Base-by-base conservation (phyloP, 92 coral and sea anemone genomes). In the Isaurus tuberculatus region DNA sequence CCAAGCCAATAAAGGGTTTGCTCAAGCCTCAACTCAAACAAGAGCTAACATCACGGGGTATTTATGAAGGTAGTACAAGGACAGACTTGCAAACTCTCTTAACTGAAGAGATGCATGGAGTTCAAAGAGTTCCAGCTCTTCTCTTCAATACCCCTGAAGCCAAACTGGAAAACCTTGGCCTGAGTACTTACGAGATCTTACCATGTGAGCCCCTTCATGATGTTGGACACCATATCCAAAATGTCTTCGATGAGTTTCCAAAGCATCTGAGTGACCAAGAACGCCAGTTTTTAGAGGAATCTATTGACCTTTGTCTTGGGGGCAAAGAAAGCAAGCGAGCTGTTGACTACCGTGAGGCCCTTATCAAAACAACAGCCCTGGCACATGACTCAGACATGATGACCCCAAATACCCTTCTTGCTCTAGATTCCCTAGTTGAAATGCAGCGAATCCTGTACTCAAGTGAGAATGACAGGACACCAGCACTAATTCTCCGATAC, bases 311-410 rank as follows among this genome's bases (percentile, higher is more conserved):
- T 8, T 64, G 81, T 33, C 79, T 84, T 9, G 84, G 55, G 31
- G 63, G 83, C 19, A 88, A 88, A 84, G 88, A 88, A 33, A 88
- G 91, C 64, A 83, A 83, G 85, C 79, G 88, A 66, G 60, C 79
- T 40, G 42, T 84, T 68, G 86, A 84, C 84, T 79, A 84, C 44
- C 55, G 86, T 30, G 81, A 28, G 9, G 88, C 85, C 43, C 22
- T 88, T 22, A 51, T 88, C 27, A 88, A 88, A 48, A 84, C 85
- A 19, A 77, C 88, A 61, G 85, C 70, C 4, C 25, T 75, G 37
- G 85, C 85, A 19, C 89, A 78, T 36, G 86, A 89, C 69, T 53
- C 79, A 19, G 73, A 55, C 25, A n/a, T 70, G 28, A 42, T 88
- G 63, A 61, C 92, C 32, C 36, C 71, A 20, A 61, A 57, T 42